phyloP scores from a whole-genome alignment of 2,797 vertebrate species.

The Rallus crepitans region DNA sequence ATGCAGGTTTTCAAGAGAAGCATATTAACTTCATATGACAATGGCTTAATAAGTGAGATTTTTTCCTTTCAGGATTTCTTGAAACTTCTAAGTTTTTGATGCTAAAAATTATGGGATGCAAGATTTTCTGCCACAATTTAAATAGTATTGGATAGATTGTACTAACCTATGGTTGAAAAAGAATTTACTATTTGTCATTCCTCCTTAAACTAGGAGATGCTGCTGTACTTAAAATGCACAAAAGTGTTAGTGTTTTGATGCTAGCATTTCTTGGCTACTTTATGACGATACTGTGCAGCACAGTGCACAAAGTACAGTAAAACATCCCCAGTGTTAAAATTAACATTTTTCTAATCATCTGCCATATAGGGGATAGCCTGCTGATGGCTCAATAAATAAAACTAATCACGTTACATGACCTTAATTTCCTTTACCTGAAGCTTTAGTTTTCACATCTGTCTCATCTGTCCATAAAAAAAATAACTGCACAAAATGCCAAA shows the following conservation, averaged over 20 bases:
- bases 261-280: not conserved
- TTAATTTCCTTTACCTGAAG: not conserved
- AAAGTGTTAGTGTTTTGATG: not conserved
- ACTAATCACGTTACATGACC: not conserved
- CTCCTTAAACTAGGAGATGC: not conserved
- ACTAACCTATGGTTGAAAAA: not conserved
- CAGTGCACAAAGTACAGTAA: not conserved
- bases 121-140: not conserved
- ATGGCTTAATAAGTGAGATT: not conserved
- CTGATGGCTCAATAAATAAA: not conserved
- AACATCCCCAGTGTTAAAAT: not conserved
- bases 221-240: not conserved
- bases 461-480: not conserved
- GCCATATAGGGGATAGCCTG: not conserved
- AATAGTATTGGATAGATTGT: not conserved
- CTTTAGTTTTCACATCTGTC: not conserved
- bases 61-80: not conserved
- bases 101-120: not conserved
- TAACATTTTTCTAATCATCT: not conserved
- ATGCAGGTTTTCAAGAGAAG: not conserved
- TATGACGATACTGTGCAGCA: not conserved
- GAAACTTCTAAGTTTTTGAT: not conserved
- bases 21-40: not conserved
- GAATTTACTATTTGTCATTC: not conserved
- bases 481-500: not conserved